These are phyloP conservation scores for Artibeus lituratus DNA, from an alignment of 2,797 vertebrate genomes.

Conservation along the genomic window DNA sequence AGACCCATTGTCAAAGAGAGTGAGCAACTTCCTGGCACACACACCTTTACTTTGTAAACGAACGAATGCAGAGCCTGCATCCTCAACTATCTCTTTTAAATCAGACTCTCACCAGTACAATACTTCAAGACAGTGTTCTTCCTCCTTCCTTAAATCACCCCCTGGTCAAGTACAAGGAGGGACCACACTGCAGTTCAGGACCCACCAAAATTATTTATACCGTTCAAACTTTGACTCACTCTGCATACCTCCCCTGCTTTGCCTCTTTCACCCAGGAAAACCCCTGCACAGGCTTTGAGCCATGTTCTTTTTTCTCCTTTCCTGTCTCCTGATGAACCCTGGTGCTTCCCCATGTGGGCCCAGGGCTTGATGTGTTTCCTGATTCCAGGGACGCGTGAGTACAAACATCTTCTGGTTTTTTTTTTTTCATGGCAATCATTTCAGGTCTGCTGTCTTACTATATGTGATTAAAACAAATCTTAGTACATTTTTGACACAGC, in stretches of 20 bases:
- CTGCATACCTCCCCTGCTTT: not conserved
- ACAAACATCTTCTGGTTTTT: not conserved
- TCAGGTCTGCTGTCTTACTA: not conserved
- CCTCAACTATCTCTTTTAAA: not conserved
- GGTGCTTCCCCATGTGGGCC: not conserved
- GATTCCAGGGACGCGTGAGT: not conserved
- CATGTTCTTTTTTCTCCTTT: rapidly evolving
- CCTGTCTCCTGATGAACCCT: not conserved
- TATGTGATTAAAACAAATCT: not conserved
- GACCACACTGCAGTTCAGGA: not conserved
- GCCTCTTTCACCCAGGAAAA: not conserved
- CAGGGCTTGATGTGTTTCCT: not conserved
- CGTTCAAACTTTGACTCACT: not conserved
- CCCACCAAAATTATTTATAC: not conserved
- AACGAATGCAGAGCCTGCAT: not conserved
- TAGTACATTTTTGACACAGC: not conserved
- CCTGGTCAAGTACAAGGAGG: not conserved
- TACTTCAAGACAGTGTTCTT: not conserved
- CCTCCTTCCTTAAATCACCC: not conserved
- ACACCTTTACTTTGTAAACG: not conserved
- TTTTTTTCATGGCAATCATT: not conserved
- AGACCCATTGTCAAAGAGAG: not conserved
- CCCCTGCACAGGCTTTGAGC: no score
- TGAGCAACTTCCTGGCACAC: not conserved
- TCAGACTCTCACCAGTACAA: not conserved